phyloP scores from a whole-genome alignment of 2,113 vertebrate genomes.

The Hyaena hyaena region DNA sequence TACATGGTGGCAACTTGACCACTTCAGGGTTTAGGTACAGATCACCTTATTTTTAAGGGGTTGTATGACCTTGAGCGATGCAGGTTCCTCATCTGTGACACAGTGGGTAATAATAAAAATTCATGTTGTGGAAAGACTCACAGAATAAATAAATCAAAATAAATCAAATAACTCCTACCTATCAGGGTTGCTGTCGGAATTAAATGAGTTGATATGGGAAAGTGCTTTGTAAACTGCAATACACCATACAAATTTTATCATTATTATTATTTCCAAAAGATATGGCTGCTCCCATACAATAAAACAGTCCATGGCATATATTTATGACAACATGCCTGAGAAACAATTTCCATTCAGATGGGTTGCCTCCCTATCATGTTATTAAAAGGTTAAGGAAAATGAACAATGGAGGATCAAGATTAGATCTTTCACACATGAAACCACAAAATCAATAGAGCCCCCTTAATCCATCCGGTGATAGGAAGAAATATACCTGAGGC shows the following conservation, averaged over 20 bases:
- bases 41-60: background rate
- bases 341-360: constrained; percentile 74
- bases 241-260: constrained; percentile 51
- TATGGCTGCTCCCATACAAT: constrained; percentile 42
- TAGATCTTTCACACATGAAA: constrained; percentile 82
- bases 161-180: constrained; percentile 59
- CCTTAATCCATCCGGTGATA: constrained; percentile 49
- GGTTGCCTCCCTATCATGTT: constrained; percentile 64
- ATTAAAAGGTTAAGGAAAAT: constrained; percentile 82
- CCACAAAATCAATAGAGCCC: constrained; percentile 79
- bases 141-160: constrained; percentile 68
- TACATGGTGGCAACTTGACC: background rate
- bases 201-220: constrained; percentile 54
- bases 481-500: constrained; percentile 65
- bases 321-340: constrained; percentile 67
- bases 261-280: constrained; percentile 70
- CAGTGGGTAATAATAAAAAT: constrained; percentile 62
- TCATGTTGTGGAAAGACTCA: constrained; percentile 60
- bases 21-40: background rate
- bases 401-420: constrained; percentile 76
- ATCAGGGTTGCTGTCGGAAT: constrained; percentile 30
- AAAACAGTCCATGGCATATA: constrained; percentile 52
- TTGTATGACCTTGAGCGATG: constrained; percentile 57
- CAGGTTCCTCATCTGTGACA: constrained; percentile 48
- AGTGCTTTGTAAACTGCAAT: constrained; percentile 65